These are phyloP conservation scores for Pygmarrhopalites habei DNA, from an alignment of 1,140 invertebrate genomes.

Conservation along the genomic window DNA sequence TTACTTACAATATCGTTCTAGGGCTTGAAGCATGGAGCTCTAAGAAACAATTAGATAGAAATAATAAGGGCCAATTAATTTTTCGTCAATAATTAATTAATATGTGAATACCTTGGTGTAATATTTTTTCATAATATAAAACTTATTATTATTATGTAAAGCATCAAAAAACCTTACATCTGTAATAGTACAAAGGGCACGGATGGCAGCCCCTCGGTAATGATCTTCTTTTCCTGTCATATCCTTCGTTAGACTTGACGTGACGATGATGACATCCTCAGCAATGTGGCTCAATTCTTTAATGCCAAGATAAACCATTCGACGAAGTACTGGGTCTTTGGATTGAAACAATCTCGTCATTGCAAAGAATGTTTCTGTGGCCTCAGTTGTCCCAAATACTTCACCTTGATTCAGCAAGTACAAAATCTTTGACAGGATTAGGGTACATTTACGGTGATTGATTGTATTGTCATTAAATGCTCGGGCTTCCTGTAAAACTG, in stretches of 20 bases:
- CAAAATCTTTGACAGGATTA: slow-evolving; percentile 92
- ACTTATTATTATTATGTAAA: too few species aligned
- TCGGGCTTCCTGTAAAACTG: slow-evolving; percentile 91
- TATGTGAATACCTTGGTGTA: too few species aligned
- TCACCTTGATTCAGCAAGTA: slow-evolving; percentile 92
- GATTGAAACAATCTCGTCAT: slow-evolving; percentile 99
- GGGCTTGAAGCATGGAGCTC: slow-evolving; percentile 85
- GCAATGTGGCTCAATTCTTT: slow-evolving; percentile 92
- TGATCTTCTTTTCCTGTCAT: slow-evolving; percentile 98
- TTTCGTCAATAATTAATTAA: too few species aligned
- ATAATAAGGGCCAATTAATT: too few species aligned
- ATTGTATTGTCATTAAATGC: slow-evolving; percentile 97
- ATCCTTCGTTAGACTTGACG: slow-evolving; percentile 94
- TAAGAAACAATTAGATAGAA: slow-evolving; percentile 34
- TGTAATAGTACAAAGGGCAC: slow-evolving; percentile 94
- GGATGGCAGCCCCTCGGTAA: slow-evolving; percentile 89
- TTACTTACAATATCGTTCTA: slow-evolving; percentile 98
- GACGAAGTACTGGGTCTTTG: slow-evolving; percentile 83
- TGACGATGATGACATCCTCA: slow-evolving; percentile 99
- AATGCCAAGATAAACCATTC: slow-evolving; percentile 95
- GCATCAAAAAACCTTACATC: slow-evolving; percentile 63
- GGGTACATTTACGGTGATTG: slow-evolving; percentile 91
- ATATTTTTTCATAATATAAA: too few species aligned
- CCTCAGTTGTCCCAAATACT: slow-evolving; percentile 81
- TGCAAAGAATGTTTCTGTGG: slow-evolving; percentile 97